Evolutionary conservation across 2,797 vertebrate genomes (phyloP).

Genomic region (Anabas testudineus): DNA sequence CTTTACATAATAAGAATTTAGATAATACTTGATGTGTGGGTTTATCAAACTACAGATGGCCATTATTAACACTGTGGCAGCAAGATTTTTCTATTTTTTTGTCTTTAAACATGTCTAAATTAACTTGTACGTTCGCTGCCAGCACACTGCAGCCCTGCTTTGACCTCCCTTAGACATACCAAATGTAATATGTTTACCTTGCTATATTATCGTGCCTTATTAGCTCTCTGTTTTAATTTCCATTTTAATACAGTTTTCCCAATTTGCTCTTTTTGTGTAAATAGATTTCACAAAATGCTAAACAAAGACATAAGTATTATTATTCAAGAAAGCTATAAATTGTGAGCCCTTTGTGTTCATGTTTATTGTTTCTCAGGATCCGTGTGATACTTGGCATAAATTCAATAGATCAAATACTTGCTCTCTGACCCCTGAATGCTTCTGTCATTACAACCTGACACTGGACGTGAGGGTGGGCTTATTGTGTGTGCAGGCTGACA

Average conservation of each 20-base stretch:
- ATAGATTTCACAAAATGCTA: neutral
- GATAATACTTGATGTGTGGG: too few species aligned
- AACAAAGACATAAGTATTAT: neutral
- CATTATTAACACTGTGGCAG: too few species aligned
- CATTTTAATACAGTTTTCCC: neutral
- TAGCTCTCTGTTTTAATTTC: neutral
- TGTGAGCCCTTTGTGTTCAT: neutral
- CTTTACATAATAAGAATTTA: neutral
- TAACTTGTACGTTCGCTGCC: too few species aligned
- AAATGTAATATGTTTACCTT: neutral
- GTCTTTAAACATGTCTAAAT: too few species aligned
- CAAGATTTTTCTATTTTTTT: too few species aligned
- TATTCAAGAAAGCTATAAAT: neutral
- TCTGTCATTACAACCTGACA: constrained; percentile 51
- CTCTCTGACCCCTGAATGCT: constrained; percentile 47
- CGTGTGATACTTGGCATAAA: constrained; percentile 27
- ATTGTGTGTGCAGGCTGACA: constrained; percentile 62
- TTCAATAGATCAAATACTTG: constrained; percentile 44
- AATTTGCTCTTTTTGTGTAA: neutral
- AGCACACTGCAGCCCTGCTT: too few species aligned
- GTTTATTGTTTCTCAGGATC: constrained; percentile 9
- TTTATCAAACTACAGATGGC: neutral
- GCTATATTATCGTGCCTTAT: neutral
- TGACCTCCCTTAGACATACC: too few species aligned
- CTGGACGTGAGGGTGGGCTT: constrained; percentile 40